These are phyloP conservation scores for Equus przewalskii DNA, from an alignment of 2,113 vertebrate species.

Conservation along the genomic window DNA sequence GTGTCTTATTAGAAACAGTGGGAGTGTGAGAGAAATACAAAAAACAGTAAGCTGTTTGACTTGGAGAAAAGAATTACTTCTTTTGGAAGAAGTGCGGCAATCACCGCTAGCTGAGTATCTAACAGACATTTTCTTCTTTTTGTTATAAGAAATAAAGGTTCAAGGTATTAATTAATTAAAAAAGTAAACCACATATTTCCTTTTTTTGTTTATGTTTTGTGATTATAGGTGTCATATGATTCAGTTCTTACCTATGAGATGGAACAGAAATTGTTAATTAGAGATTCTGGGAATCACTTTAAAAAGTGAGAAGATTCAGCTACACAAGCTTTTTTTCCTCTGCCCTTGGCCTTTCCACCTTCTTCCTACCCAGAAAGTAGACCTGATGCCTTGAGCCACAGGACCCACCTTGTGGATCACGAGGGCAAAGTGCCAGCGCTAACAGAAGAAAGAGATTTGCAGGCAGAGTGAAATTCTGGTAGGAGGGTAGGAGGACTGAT, in stretches of 20 bases:
- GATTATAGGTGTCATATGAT: not conserved
- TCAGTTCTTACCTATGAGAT: not conserved
- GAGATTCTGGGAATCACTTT: not conserved
- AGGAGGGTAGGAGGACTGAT: not conserved
- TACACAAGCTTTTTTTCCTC: not conserved
- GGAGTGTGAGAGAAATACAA: not conserved
- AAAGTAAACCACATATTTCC: not conserved
- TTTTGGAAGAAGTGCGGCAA: not conserved
- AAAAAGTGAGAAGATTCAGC: not conserved
- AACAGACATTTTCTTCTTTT: not conserved
- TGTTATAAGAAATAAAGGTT: not conserved
- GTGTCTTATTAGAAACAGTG: not conserved
- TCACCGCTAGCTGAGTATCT: not conserved
- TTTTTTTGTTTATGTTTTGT: not conserved
- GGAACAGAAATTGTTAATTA: not conserved
- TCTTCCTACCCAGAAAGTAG: not conserved
- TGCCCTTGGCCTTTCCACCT: not conserved
- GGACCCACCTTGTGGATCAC: not conserved
- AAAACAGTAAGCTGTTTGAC: not conserved
- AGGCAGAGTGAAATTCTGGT: not conserved
- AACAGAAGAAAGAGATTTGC: not conserved
- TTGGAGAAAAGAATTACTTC: not conserved
- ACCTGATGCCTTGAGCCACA: not conserved
- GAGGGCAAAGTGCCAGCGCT: not conserved
- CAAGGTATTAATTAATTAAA: not conserved